Base-by-base conservation (phyloP, 2,797 vertebrate species). In the Paguma larvata region DNA sequence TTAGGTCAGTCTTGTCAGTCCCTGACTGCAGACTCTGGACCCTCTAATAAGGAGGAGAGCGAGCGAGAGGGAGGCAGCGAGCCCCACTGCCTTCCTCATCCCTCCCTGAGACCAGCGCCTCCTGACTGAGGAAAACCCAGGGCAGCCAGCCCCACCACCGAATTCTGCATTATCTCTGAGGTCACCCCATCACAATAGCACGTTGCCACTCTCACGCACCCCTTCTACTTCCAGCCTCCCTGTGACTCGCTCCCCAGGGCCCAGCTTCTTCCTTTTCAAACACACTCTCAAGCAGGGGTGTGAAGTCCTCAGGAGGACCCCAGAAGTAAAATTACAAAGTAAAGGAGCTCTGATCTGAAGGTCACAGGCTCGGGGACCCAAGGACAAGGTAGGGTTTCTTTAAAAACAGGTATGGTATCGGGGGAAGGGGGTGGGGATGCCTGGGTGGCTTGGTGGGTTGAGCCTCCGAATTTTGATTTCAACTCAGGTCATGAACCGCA, bases 261-360 rank as follows among this genome's bases (percentile, higher is more conserved):
- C 68, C 44, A 34, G 15, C 4, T 90, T 38, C 89, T 84, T 79
- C 59, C 70, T 48, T 86, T 96, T 77, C 46, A 94, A 91, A 68
- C 38, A 34, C 12, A 51, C 38, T 92, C 56, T 70, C 19, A 73
- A 41, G 53, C 41, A 25, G 32, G 46, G 32, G 14, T 92, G 8
- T 86, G 34, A 79, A 83, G 93, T 13, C 75, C 51, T 78, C 70
- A 75, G 11, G 6, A 78, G 38, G 7, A 63, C 38, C 11, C n/a
- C 67, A 84, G 59, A 77, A 8, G 21, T 44, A 78, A 87, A 92
- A 23, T 56, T 78, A 82, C 21, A 63, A 78, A 83, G 89, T 70
- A 72, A 92, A 75, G 59, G 12, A 84, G 2, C 19, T 62, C 56
- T 85, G 5, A 44, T 87, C 32, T 73, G 32, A 53, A 79, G 51